Evolutionary conservation across 2,888 invertebrate genomes (phyloP).

Genomic region (Nipponacmea schrenckii): DNA sequence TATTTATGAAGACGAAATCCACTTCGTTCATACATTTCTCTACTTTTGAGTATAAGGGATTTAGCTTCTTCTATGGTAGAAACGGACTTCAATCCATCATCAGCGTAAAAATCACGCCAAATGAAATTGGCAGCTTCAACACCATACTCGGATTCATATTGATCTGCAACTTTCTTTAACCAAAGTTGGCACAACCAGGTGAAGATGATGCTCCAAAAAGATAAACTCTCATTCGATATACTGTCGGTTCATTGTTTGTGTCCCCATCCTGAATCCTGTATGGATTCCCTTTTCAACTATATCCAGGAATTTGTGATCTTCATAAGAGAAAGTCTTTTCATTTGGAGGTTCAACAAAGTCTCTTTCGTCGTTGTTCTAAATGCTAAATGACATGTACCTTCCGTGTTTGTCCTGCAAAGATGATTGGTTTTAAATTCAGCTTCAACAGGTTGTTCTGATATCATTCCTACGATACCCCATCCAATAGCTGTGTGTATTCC

Average conservation of each 20-base stretch:
- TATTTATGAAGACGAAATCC: too few relatives aligned
- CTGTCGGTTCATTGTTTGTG: neutral
- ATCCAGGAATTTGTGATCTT: too few relatives aligned
- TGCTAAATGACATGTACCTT: neutral
- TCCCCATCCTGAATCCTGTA: conserved; percentile 16
- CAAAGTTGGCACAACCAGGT: conserved; percentile 9
- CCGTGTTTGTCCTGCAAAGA: neutral
- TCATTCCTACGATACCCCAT: neutral
- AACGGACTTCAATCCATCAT: too few relatives aligned
- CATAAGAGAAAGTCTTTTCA: too few relatives aligned
- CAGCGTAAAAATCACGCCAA: conserved; percentile 11
- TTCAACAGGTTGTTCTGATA: too few relatives aligned
- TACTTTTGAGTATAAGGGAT: too few relatives aligned
- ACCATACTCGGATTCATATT: conserved; percentile 4
- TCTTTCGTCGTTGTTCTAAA: too few relatives aligned
- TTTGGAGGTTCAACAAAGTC: too few relatives aligned
- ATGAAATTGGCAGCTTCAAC: conserved; percentile 11
- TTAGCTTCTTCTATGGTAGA: too few relatives aligned
- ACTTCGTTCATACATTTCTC: too few relatives aligned
- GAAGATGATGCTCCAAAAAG: conserved; percentile 8
- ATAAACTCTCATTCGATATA: conserved; percentile 12
- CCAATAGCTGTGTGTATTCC: neutral
- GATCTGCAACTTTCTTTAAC: neutral
- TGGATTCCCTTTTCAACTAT: too few relatives aligned
- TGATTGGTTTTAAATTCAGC: too few relatives aligned